phyloP scores from a whole-genome alignment of 2,113 vertebrate species.

The Stegostoma tigrinum region DNA sequence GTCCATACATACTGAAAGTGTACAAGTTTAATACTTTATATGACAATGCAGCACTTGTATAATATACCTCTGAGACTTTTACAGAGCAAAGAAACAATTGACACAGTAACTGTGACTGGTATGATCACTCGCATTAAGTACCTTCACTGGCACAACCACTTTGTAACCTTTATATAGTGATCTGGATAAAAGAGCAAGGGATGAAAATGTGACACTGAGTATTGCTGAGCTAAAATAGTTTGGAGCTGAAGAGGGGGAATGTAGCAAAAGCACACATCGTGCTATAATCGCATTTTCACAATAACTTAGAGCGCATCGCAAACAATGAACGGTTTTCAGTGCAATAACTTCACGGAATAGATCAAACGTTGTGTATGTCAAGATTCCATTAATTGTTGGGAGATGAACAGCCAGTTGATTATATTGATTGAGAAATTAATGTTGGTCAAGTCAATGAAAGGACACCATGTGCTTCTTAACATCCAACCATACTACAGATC shows the following conservation, averaged over 20 bases:
- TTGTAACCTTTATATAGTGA: not conserved
- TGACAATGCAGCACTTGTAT: not conserved
- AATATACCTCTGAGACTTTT: not conserved
- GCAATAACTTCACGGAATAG: not conserved
- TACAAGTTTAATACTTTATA: not conserved
- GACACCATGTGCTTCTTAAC: not conserved
- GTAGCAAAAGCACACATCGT: not conserved
- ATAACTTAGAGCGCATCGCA: not conserved
- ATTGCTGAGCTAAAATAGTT: not conserved
- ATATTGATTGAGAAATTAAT: not conserved
- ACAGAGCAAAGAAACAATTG: not conserved
- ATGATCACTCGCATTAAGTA: not conserved
- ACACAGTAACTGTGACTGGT: not conserved
- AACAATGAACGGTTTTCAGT: not conserved
- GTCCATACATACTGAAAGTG: not conserved
- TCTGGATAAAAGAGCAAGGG: not conserved
- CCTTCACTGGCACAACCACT: not conserved
- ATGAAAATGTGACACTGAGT: not conserved
- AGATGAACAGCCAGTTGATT: not conserved
- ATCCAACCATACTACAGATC: not conserved
- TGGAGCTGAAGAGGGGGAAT: not conserved
- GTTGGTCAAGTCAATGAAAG: not conserved
- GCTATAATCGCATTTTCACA: not conserved
- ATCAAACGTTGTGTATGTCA: not conserved
- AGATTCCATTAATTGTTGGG: not conserved